A percentile compares a stretch with the other conserved stretches of the same genome.
Evolutionary conservation across 2,797 vertebrate genomes (phyloP).

Genomic region (Tragopan temminckii): DNA sequence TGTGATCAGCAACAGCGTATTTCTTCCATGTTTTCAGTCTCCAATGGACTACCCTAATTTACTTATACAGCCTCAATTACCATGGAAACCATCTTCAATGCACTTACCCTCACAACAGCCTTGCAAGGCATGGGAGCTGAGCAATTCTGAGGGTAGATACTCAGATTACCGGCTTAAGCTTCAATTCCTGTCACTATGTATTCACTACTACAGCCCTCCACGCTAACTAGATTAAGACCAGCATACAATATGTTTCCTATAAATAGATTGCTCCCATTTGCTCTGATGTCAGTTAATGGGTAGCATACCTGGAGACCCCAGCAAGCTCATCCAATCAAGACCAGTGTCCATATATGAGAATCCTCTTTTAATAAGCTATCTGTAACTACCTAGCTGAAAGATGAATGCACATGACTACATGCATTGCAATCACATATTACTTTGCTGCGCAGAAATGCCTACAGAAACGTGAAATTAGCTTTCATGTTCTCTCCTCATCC

Average conservation of each 20-base stretch:
- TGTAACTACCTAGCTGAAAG: rapidly evolving
- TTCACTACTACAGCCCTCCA: background rate
- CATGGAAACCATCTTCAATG: background rate
- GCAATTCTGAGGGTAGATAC: background rate
- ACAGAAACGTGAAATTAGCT: background rate
- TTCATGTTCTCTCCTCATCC: background rate
- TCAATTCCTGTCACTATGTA: background rate
- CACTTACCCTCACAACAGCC: background rate
- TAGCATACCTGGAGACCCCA: background rate
- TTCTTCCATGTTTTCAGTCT: background rate
- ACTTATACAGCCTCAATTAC: background rate
- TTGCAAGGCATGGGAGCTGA: rapidly evolving
- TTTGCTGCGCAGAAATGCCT: background rate
- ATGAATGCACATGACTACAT: background rate
- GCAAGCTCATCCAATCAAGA: background rate
- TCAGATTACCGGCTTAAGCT: background rate
- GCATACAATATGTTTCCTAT: rapidly evolving
- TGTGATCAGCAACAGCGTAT: background rate
- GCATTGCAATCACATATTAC: rapidly evolving
- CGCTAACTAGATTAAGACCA: background rate
- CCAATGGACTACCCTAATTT: background rate
- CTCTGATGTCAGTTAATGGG: background rate
- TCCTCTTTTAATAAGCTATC: background rate
- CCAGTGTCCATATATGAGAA: rapidly evolving
- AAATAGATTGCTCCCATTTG: background rate